Conservation (phyloP, 2,797 vertebrate genomes). For the Dallia pectoralis region DNA sequence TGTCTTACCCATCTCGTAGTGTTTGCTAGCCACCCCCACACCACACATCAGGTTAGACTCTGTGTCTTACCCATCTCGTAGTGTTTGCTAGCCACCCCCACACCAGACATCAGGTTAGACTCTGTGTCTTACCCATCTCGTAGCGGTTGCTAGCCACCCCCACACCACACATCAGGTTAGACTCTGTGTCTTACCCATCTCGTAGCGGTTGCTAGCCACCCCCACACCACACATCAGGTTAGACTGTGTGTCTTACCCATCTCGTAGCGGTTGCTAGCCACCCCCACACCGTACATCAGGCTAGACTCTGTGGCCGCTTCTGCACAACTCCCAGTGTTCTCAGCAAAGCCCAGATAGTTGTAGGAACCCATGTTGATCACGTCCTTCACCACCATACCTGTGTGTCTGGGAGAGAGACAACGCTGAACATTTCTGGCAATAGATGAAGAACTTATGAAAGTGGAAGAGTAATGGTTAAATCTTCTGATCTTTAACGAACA, state of each 20-base stretch:
- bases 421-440: background rate
- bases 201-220: constrained; percentile 87
- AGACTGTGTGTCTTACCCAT: constrained; percentile 81
- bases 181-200: constrained; percentile 87
- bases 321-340: constrained; percentile 83
- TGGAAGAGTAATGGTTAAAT: too few relatives aligned
- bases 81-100: constrained; percentile 85
- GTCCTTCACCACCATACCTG: constrained; percentile 85
- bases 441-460: background rate
- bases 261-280: constrained; percentile 89
- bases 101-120: constrained; percentile 80
- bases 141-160: constrained; percentile 89
- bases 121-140: constrained; percentile 89
- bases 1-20: constrained; percentile 88
- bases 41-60: constrained; percentile 81
- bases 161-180: constrained; percentile 79
- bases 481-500: too few relatives aligned
- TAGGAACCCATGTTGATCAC: constrained; percentile 98
- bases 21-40: constrained; percentile 87
- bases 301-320: constrained; percentile 78
- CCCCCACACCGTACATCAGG: constrained; percentile 84
- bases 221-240: constrained; percentile 85
- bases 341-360: constrained; percentile 96
- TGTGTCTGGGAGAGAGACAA: constrained; percentile 75
- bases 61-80: constrained; percentile 80